Evolutionary conservation across 2,113 vertebrate genomes (phyloP).

Genomic region (Silurus meridionalis): DNA sequence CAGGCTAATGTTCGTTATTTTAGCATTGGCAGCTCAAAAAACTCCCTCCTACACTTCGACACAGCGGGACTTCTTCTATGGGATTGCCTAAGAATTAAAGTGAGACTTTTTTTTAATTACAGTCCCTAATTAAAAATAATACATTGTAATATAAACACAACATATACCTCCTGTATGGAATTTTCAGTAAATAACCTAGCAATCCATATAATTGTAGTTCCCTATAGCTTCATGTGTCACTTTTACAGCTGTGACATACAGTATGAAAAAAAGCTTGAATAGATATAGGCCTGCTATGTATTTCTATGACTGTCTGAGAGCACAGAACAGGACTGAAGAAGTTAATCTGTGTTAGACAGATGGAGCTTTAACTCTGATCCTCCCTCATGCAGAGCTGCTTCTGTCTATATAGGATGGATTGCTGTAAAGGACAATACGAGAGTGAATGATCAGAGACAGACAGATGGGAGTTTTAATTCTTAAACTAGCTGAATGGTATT

Average conservation of each 20-base stretch:
- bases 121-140: not conserved
- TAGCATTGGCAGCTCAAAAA: slow-evolving; percentile 24
- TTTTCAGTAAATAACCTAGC: not conserved
- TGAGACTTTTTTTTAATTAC: too few species aligned
- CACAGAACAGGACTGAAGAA: slow-evolving; percentile 25
- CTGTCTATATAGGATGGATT: slow-evolving; percentile 42
- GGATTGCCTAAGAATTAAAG: slow-evolving; percentile 7
- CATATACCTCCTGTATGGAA: not conserved
- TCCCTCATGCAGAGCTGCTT: slow-evolving; percentile 47
- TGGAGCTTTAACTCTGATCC: slow-evolving; percentile 49
- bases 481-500: slow-evolving; percentile 30
- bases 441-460: slow-evolving; percentile 53
- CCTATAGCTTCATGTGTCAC: not conserved
- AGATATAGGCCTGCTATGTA: slow-evolving; percentile 5
- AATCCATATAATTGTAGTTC: slow-evolving; percentile 1
- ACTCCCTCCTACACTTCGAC: slow-evolving; percentile 18
- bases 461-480: slow-evolving; percentile 62
- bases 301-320: slow-evolving; percentile 14
- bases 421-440: slow-evolving; percentile 39
- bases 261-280: not conserved
- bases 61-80: slow-evolving; percentile 3
- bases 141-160: not conserved
- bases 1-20: slow-evolving; percentile 42
- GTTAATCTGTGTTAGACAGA: slow-evolving; percentile 49
- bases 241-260: not conserved